These are phyloP conservation scores for Myxocyprinus asiaticus DNA, from an alignment of 2,113 vertebrate genomes.

Conservation along the genomic window DNA sequence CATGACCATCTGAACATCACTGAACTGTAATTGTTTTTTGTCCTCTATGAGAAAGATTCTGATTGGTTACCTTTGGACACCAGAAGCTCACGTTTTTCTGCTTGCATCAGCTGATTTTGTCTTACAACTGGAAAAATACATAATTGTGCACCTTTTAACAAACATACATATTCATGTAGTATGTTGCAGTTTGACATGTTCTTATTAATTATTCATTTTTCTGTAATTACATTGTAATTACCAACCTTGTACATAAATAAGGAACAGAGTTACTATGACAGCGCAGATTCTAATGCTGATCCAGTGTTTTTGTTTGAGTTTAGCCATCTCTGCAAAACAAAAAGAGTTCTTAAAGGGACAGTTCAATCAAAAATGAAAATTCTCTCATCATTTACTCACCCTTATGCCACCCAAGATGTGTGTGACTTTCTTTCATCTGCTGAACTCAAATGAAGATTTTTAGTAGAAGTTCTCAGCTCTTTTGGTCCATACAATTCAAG, in stretches of 20 bases:
- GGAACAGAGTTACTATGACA: constrained; percentile 43
- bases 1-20: background rate
- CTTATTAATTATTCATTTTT: background rate
- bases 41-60: background rate
- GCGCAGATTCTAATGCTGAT: constrained; percentile 37
- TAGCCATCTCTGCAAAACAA: constrained; percentile 47
- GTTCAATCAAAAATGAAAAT: no score
- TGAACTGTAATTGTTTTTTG: constrained; percentile 3
- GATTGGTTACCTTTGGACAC: constrained; percentile 63
- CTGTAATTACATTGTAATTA: background rate
- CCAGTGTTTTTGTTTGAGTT: constrained; percentile 36
- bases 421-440: no score
- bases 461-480: no score
- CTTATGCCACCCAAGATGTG: no score
- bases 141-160: background rate
- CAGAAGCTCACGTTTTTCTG: constrained; percentile 56
- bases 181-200: background rate
- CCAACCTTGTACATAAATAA: constrained; percentile 46
- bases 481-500: no score
- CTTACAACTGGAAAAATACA: constrained; percentile 62
- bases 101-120: constrained; percentile 24
- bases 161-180: background rate
- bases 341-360: background rate
- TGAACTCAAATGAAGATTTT: no score
- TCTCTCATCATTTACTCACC: no score